Percentiles rank a stretch among this genome's conserved stretches.
Evolutionary conservation across 2,113 vertebrate genomes (phyloP).

Genomic region (Rutilus rutilus): DNA sequence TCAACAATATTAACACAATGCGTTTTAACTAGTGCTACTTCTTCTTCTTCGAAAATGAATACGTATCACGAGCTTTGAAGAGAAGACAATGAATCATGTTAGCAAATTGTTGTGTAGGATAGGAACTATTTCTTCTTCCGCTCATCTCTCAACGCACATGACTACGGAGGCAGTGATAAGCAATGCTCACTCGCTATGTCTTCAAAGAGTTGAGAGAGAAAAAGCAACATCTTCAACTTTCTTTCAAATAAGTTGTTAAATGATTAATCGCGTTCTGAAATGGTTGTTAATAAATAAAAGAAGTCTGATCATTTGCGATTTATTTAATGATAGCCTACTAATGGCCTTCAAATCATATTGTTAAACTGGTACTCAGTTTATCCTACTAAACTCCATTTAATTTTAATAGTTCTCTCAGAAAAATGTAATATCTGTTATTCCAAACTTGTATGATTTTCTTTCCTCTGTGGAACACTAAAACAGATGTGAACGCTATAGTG

Average conservation of each 20-base stretch:
- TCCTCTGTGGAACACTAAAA: not conserved
- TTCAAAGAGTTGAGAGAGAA: not conserved
- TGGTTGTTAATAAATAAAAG: not conserved
- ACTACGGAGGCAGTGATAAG: not conserved
- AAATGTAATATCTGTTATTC: not conserved
- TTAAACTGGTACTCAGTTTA: not conserved
- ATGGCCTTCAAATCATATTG: not conserved
- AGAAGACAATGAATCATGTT: not conserved
- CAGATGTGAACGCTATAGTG: not conserved
- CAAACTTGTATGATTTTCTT: not conserved
- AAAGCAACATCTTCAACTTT: not conserved
- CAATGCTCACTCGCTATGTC: not conserved
- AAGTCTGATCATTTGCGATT: not conserved
- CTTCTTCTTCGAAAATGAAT: too few relatives aligned
- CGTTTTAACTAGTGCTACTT: not conserved
- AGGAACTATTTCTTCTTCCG: constrained; percentile 37
- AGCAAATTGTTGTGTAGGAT: not conserved
- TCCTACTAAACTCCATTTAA: not conserved
- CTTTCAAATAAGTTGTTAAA: not conserved
- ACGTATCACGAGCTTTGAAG: not conserved
- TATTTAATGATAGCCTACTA: not conserved
- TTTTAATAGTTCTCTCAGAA: not conserved
- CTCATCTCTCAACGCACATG: not conserved
- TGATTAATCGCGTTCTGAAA: not conserved
- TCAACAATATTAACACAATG: not conserved